Evolutionary conservation across 2,113 vertebrate genomes (phyloP).

Genomic region (Poeciliopsis prolifica): DNA sequence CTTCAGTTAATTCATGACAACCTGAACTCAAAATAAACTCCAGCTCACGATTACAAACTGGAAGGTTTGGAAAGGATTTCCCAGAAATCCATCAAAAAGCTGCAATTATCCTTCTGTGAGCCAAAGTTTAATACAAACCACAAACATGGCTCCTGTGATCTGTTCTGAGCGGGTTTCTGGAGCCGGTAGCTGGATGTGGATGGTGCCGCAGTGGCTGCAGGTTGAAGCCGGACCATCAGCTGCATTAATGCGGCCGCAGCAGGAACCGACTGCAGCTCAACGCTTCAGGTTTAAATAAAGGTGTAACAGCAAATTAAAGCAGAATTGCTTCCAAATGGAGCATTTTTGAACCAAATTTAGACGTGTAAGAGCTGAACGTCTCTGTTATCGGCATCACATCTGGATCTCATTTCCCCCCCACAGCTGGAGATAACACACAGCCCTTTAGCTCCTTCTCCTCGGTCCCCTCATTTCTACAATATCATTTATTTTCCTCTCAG

Average conservation of each 20-base stretch:
- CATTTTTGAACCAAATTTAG: not conserved
- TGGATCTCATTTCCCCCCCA: slow-evolving; percentile 20
- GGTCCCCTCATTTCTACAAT: not conserved
- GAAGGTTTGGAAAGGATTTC: not conserved
- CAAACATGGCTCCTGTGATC: not conserved
- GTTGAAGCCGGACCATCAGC: not conserved
- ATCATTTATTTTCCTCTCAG: slow-evolving; percentile 10
- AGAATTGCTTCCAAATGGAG: not conserved
- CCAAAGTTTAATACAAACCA: not conserved
- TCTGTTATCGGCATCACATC: slow-evolving; percentile 30
- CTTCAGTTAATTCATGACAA: not conserved
- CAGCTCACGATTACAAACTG: not conserved
- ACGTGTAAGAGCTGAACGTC: not conserved
- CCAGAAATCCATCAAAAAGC: not conserved
- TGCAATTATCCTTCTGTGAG: not conserved
- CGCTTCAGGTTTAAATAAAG: too few relatives aligned
- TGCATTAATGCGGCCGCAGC: not conserved
- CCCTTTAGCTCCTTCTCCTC: slow-evolving; percentile 9
- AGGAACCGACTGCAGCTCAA: not conserved
- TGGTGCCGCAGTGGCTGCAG: not conserved
- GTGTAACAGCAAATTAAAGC: not conserved
- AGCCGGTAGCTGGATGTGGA: not conserved
- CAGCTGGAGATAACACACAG: slow-evolving; percentile 10
- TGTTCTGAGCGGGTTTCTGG: not conserved
- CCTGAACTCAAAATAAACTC: not conserved